Evolutionary conservation across 2,113 vertebrate genomes (phyloP).

Genomic region (Phalacrocorax brasilianus): DNA sequence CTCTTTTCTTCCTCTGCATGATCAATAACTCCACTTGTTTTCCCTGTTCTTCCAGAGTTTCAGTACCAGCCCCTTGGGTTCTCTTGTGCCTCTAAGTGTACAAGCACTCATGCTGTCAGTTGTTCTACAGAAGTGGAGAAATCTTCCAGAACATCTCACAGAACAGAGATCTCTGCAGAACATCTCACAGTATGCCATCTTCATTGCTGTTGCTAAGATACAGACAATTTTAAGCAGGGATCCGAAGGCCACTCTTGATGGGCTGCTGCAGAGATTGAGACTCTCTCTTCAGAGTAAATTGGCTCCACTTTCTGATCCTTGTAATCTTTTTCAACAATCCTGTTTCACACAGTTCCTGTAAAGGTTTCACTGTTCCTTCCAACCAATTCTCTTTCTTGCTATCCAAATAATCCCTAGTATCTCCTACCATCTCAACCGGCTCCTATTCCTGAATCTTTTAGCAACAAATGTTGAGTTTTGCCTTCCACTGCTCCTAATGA

Average conservation of each 20-base stretch:
- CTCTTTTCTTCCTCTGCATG: background rate
- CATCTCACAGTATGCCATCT: background rate
- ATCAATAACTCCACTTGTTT: background rate
- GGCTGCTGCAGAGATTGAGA: background rate
- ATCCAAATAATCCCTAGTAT: background rate
- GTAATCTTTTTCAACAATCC: background rate
- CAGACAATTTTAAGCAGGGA: background rate
- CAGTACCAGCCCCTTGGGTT: background rate
- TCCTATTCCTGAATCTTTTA: background rate
- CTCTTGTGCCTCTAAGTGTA: background rate
- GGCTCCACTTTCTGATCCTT: background rate
- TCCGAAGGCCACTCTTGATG: background rate
- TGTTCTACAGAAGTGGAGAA: background rate
- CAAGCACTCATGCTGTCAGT: background rate
- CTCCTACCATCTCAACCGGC: background rate
- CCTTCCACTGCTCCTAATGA: background rate
- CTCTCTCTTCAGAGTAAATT: background rate
- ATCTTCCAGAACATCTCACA: background rate
- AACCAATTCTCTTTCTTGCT: background rate
- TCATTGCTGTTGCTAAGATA: background rate
- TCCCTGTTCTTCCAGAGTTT: background rate
- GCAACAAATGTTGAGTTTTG: background rate
- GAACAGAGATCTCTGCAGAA: background rate
- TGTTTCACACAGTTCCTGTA: background rate
- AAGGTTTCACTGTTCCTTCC: background rate